A percentile compares a stretch with the other conserved stretches of the same genome.
These are phyloP conservation scores for Climacteris rufus DNA, from an alignment of 2,113 vertebrate genomes.

Conservation along the genomic window DNA sequence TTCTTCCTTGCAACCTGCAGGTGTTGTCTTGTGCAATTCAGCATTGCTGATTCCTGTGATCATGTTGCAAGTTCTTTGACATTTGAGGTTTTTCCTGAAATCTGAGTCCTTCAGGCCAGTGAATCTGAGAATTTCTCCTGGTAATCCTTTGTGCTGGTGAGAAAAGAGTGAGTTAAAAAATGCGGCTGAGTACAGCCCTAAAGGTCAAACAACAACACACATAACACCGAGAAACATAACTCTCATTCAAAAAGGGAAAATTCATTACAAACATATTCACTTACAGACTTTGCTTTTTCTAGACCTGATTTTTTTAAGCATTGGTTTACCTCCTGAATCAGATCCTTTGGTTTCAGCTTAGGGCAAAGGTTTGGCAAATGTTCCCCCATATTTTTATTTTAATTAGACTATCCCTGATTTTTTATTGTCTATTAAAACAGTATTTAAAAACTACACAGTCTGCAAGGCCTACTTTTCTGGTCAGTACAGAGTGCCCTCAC, in stretches of 20 bases:
- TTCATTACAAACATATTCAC: not conserved
- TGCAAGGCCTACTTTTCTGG: not conserved
- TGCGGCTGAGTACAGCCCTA: not conserved
- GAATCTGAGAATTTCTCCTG: not conserved
- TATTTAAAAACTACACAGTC: not conserved
- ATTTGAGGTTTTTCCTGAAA: not conserved
- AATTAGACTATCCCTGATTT: not conserved
- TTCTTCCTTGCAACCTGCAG: not conserved
- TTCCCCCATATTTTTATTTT: not conserved
- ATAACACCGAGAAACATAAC: not conserved
- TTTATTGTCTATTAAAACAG: not conserved
- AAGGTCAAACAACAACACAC: not conserved
- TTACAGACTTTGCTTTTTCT: not conserved
- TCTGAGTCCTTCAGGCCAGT: not conserved
- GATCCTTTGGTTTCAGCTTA: not conserved
- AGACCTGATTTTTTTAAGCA: not conserved
- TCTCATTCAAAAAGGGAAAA: not conserved
- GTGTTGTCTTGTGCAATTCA: not conserved
- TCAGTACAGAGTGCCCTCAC: not conserved
- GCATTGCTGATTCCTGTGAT: not conserved
- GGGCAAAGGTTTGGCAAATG: not conserved
- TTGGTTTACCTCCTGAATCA: not conserved
- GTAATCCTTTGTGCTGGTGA: not conserved
- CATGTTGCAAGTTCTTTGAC: not conserved
- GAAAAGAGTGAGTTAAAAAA: not conserved